Conservation (phyloP, 2,797 vertebrate species). For the Sparidentex hasta region DNA sequence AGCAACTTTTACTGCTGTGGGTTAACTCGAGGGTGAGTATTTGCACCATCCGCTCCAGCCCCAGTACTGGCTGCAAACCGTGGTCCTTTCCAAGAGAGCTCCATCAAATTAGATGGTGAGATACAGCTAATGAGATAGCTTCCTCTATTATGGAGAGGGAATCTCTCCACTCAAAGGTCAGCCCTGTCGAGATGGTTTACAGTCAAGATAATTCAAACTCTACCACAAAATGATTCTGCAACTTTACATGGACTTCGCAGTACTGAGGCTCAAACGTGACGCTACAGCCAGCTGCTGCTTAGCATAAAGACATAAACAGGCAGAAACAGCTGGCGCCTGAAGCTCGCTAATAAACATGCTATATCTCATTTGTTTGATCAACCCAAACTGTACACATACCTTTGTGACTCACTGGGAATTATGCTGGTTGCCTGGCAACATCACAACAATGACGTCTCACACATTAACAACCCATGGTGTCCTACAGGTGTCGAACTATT, state of each 20-base stretch:
- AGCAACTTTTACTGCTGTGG: neutral
- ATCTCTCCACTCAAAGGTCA: neutral
- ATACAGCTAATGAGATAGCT: neutral
- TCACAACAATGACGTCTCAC: neutral
- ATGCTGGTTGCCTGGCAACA: neutral
- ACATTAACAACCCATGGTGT: neutral
- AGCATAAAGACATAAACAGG: neutral
- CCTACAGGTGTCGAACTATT: neutral
- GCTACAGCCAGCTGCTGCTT: neutral
- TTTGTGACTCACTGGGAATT: neutral
- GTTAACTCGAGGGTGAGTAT: neutral
- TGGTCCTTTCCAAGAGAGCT: neutral
- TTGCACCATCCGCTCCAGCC: neutral
- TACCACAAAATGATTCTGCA: neutral
- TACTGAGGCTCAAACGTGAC: neutral
- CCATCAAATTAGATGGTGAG: neutral
- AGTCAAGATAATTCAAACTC: neutral
- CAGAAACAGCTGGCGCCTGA: neutral
- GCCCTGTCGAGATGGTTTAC: neutral
- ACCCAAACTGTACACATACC: too few species aligned
- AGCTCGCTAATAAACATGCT: neutral
- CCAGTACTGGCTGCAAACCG: neutral
- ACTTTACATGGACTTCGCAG: too few species aligned
- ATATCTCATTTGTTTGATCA: neutral
- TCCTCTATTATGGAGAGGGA: neutral